These are phyloP conservation scores for Tipula helvola DNA, from an alignment of 2,888 invertebrate species.

Conservation along the genomic window DNA sequence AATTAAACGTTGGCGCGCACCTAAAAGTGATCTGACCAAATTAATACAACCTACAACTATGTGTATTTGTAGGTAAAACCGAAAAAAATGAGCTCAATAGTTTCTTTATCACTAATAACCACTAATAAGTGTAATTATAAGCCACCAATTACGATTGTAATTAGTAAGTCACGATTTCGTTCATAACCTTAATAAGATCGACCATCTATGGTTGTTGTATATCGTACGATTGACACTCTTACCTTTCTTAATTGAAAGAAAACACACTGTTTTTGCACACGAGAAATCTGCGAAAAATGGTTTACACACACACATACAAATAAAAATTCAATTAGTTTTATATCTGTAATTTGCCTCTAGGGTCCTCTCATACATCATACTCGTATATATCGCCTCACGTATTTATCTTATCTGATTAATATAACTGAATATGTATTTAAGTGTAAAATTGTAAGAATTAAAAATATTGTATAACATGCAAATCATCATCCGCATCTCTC, in stretches of 20 bases:
- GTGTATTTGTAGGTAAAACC: background rate
- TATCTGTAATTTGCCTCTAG: background rate
- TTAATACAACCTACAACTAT: background rate
- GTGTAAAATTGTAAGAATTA: background rate
- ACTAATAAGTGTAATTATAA: background rate
- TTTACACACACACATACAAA: background rate
- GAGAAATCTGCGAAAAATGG: background rate
- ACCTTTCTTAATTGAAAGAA: background rate
- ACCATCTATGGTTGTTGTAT: background rate
- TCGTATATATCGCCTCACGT: background rate
- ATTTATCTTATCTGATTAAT: background rate
- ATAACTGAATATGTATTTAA: background rate
- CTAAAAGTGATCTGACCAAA: background rate
- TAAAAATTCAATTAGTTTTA: background rate
- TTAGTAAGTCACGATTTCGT: background rate
- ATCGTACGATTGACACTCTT: background rate
- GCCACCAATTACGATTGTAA: background rate
- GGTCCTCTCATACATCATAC: background rate
- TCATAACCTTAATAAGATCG: background rate
- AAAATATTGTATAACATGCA: background rate
- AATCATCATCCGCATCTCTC: background rate
- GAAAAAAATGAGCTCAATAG: background rate
- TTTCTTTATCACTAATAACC: background rate
- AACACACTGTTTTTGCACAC: background rate
- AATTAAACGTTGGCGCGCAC: background rate